Base-by-base conservation (phyloP, 2,888 invertebrate species). In the Adela reaumurella region DNA sequence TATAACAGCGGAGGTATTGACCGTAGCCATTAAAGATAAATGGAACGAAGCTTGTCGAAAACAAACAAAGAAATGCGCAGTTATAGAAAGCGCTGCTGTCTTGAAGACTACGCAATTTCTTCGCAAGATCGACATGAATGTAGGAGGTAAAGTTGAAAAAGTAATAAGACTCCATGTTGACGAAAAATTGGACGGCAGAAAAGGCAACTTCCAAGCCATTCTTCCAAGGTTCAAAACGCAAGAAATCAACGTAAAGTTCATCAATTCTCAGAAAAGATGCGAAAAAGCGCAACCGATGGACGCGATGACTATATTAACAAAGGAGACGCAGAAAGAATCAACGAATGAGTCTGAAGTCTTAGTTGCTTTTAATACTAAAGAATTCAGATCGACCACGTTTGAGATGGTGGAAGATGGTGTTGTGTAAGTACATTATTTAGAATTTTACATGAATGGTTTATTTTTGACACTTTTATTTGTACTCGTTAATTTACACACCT, bases 31-130 rank as follows among this genome's bases (percentile, higher is more conserved):
- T 52, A 56, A 74, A 11, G 62, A 56, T 28, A 65, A 61, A 19
- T 78, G 77, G 77, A 78, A 78, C 44, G 65, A 68, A 50, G 60
- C 68, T 4, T 78, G 77, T 47, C 54, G 77, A 48, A 67, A 73
- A 45, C 67, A 68, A 48, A 68, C 70, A 41, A 68, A 63, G 50
- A 59, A 62, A n/a, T 59, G 58, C 20, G 67, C 70, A 17, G 60
- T 51, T 2, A 43, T 63, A 2, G 51, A 73, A 29, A 63, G 62
- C 49, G 64, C 69, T 0, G 67, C 69, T 29, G 55, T 54, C 3
- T 68, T 68, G 0, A 56, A 58, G 0, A 62, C 67, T 0, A 24
- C 24, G 8, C 24, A 24, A 24, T 24, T 24, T 24, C 8, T 24
- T 6, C 24, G 24, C 24, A 24, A 24, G 8, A 24, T 24, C 24